phyloP scores from a whole-genome alignment of 2,113 vertebrate genomes.

The Mesembrinibis cayennensis region DNA sequence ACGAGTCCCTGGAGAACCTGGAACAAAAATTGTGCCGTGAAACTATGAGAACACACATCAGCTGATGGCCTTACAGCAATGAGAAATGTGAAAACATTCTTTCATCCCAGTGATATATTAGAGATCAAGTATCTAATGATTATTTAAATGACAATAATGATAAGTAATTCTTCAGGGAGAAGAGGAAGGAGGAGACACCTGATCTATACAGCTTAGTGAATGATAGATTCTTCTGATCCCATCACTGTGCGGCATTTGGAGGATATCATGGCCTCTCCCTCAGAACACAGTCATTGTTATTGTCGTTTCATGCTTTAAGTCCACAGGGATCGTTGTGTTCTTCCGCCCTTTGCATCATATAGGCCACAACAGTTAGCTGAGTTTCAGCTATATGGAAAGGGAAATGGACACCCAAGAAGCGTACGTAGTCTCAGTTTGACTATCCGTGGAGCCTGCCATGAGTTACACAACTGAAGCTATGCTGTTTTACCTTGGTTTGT shows the following conservation, averaged over 20 bases:
- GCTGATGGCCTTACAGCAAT: not conserved
- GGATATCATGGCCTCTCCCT: not conserved
- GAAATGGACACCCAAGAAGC: not conserved
- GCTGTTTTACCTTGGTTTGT: not conserved
- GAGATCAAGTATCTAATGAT: not conserved
- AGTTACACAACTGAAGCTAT: not conserved
- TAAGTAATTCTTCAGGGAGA: not conserved
- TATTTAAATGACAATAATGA: not conserved
- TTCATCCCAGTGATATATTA: not conserved
- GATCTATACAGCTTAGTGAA: not conserved
- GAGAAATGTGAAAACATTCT: not conserved
- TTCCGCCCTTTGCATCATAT: not conserved
- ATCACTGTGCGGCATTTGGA: not conserved
- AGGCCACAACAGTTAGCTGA: not conserved
- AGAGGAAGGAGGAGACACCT: not conserved
- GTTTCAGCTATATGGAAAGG: not conserved
- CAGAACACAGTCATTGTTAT: not conserved
- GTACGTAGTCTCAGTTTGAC: not conserved
- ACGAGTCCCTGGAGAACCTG: not conserved
- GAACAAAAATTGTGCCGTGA: not conserved
- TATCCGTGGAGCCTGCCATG: not conserved
- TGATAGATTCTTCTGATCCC: not conserved
- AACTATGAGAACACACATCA: not conserved
- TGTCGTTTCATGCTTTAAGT: not conserved
- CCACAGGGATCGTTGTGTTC: not conserved